Base-by-base conservation (phyloP, 2,113 vertebrate genomes). In the Amphiprion percula region DNA sequence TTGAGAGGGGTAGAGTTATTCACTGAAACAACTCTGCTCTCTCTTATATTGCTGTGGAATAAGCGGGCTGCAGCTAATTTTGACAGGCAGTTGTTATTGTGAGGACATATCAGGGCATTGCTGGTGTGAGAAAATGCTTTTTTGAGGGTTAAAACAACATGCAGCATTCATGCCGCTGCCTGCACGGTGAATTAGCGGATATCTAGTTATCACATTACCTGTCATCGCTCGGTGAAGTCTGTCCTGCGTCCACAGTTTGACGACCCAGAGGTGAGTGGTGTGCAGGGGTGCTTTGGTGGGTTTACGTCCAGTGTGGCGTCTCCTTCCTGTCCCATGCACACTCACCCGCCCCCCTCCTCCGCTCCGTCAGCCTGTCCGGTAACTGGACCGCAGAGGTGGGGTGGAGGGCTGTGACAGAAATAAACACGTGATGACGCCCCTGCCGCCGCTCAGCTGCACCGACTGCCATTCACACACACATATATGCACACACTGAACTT, bases 381-480 rank as follows among this genome's bases (percentile, higher is more conserved):
- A 94, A 95, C 93, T 88, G 89, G 93, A 93, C 87, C 91, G 91
- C 91, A 90, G 92, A 87, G 24, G 5, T 87, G 83, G 86, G 88
- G 88, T 81, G 92, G 90, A 90, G 89, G 89, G 91, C 68, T 93
- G 91, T 88, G 92, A 94, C 90, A 94, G 89, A 92, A 96, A 96
- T 95, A 92, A 95, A 94, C 91, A 60, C 71, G 86, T 85, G 63
- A 92, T 92, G 93, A 93, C 88, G 75, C 91, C 58, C 83, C 90
- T 6, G 77, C 89, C 78, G 80, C 84, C 83, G 87, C 90, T 89
- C 90, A 70, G 83, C 58, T 80, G 84, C 61, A 82, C 82, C 72
- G 74, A 86, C 87, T 77, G 74, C 86, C 82, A 79, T 84, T 84
- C 79, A 15, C 75, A 67, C 73, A 63, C 67, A 68, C 74, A 62